Base-by-base conservation (phyloP, 2,113 vertebrate genomes). In the Brienomyrus longianalis region DNA sequence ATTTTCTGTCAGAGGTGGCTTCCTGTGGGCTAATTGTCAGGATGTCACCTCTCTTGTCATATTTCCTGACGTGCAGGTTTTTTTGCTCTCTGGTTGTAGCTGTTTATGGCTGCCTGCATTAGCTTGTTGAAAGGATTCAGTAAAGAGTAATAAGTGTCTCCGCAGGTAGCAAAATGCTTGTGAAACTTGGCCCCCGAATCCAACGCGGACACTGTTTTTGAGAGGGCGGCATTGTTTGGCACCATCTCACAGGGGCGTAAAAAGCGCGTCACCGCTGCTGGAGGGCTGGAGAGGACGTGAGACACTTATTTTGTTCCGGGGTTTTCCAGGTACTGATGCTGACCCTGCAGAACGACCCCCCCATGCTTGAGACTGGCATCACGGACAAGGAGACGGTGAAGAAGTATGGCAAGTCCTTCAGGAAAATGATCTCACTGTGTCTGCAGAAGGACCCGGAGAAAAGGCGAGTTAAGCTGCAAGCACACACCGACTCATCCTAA, bases 301-400 rank as follows among this genome's bases (percentile, higher is more conserved):
- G 23, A n/a, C 56, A 2, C 23, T 59, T 59, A 23, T 35, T 74
- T 74, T 35, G 66, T 74, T 35, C 66, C 11, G 66, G 66, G 27
- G 35, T 21, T 35, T 74, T 95, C 11, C 92, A 99, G 98, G 98
- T 99, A 91, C 95, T 99, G 95, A 99, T 99, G 98, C 95, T 99
- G 95, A 99, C 98, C 4, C 94, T 99, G 92, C 98, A 99, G 92
- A 99, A 99, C 0, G 98, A 99, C 92, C 98, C 98, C 43, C 98
- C 98, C 0, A 97, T 96, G 91, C 95, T 99, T 95, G 98, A 99
- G 95, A 99, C 98, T 0, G 98, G 98, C 66, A 97, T 99, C 94
- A 96, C 98, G 83, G 98, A 99, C 92, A 99, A 99, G 91, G 98
- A 99, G 92, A 98, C 97, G 96, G 95, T 99, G 90, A 99, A 99